phyloP scores from a whole-genome alignment of 2,113 vertebrate species.

The Microcebus tavaratra region DNA sequence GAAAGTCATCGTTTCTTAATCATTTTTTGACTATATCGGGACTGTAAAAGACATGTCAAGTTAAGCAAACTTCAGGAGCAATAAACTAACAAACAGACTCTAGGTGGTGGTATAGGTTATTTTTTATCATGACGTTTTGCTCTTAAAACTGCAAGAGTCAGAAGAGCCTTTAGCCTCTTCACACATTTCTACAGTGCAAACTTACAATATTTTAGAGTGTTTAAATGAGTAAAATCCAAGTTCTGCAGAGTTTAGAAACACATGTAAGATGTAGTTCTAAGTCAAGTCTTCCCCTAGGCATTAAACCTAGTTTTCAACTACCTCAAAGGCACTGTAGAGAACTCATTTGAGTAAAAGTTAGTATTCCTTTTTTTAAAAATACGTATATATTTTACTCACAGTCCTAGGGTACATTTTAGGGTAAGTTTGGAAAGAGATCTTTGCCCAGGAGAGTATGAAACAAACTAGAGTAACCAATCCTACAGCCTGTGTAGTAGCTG shows the following conservation, averaged over 20 bases:
- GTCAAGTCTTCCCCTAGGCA: background rate
- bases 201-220: background rate
- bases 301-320: constrained; percentile 41
- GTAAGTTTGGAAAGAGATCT: background rate
- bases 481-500: background rate
- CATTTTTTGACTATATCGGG: constrained; percentile 42
- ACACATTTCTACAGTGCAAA: background rate
- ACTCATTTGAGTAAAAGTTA: background rate
- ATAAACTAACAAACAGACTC: constrained; percentile 77
- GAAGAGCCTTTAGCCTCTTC: background rate
- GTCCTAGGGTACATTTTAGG: background rate
- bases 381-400: background rate
- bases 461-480: background rate
- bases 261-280: background rate
- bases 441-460: background rate
- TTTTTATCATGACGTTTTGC: constrained; percentile 74
- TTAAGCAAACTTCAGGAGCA: constrained; percentile 67
- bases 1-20: constrained; percentile 49
- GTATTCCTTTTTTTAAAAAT: background rate
- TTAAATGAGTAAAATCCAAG: constrained; percentile 31
- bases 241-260: background rate
- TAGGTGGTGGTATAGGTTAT: constrained; percentile 80
- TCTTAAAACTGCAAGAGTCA: constrained; percentile 59
- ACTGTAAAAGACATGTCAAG: constrained; percentile 37
- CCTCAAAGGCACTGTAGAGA: background rate